A percentile compares a stretch with the other conserved stretches of the same genome.
Evolutionary conservation across 2,888 invertebrate species (phyloP).

Genomic region (Lasioglossum villosulum): DNA sequence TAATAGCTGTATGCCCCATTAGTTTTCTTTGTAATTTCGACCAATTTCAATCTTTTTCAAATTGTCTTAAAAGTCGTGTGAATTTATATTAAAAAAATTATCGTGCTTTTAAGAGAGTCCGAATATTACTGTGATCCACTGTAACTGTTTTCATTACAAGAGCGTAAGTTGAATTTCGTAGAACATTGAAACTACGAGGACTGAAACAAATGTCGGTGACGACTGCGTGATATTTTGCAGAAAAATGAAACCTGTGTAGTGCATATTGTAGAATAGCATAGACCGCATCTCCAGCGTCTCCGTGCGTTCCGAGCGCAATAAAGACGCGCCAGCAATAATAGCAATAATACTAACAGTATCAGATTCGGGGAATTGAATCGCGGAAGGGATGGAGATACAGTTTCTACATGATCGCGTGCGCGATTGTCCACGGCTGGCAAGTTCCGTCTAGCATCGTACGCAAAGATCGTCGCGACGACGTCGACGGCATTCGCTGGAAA

Average conservation of each 20-base stretch:
- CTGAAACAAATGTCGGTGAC: not conserved
- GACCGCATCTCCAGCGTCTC: not conserved
- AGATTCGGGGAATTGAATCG: not conserved
- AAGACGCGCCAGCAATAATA: not conserved
- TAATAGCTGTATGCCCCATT: too few relatives aligned
- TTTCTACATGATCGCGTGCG: not conserved
- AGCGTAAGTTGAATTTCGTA: not conserved
- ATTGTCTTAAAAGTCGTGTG: too few relatives aligned
- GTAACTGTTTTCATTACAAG: not conserved
- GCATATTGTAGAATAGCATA: not conserved
- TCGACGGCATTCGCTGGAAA: constrained; percentile 41
- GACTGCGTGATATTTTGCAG: not conserved
- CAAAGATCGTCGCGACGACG: constrained; percentile 23
- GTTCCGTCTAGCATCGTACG: not conserved
- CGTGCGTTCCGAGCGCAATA: too few relatives aligned
- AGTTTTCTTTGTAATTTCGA: too few relatives aligned
- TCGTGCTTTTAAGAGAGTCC: too few relatives aligned
- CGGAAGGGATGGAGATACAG: not conserved
- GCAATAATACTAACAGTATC: not conserved
- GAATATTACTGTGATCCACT: too few relatives aligned
- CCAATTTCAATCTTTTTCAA: too few relatives aligned
- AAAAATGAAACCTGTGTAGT: not conserved
- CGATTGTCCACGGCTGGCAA: constrained; percentile 8
- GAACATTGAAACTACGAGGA: not conserved
- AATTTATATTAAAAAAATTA: too few relatives aligned